Evolutionary conservation across 2,797 vertebrate genomes (phyloP).

Genomic region (Aeoliscus strigatus): DNA sequence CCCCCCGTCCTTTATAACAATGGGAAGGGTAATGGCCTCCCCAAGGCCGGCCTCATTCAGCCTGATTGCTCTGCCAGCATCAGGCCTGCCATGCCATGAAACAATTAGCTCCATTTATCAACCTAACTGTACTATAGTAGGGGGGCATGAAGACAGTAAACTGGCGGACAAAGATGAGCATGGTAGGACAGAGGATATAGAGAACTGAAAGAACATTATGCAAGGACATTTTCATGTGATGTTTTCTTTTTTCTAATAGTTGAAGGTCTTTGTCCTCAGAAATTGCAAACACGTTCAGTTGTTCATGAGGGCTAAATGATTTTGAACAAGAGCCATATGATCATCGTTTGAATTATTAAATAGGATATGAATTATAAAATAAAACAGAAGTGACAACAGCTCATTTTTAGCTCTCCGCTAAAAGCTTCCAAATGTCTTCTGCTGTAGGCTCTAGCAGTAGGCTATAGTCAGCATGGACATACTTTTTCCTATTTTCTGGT

Average conservation of each 20-base stretch:
- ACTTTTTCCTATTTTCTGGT: no score
- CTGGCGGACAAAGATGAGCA: slow-evolving; percentile 10
- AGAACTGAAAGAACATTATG: no score
- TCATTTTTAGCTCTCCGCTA: slow-evolving; percentile 3
- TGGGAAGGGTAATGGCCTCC: slow-evolving; percentile 81
- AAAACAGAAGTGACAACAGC: no score
- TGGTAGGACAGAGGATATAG: slow-evolving; percentile 1
- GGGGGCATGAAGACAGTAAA: slow-evolving; percentile 33
- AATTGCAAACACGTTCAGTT: no score
- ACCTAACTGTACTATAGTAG: slow-evolving; percentile 61
- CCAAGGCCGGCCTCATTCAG: slow-evolving; percentile 76
- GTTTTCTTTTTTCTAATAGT: no score
- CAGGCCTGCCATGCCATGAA: slow-evolving; percentile 73
- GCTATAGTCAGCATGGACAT: no score
- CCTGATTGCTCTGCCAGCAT: slow-evolving; percentile 76
- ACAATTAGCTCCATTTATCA: slow-evolving; percentile 85
- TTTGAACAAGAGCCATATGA: slow-evolving; percentile 3
- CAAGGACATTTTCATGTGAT: no score
- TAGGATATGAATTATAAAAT: no score
- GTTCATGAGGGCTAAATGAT: neutral
- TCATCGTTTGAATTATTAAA: slow-evolving; percentile 2
- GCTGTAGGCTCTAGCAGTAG: no score
- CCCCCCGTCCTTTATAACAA: slow-evolving; percentile 78
- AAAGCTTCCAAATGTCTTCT: no score
- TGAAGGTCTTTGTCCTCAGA: no score